A percentile compares a stretch with the other conserved stretches of the same genome.
Conservation (phyloP, 1,140 invertebrate genomes). For the Camponotus pennsylvanicus region DNA sequence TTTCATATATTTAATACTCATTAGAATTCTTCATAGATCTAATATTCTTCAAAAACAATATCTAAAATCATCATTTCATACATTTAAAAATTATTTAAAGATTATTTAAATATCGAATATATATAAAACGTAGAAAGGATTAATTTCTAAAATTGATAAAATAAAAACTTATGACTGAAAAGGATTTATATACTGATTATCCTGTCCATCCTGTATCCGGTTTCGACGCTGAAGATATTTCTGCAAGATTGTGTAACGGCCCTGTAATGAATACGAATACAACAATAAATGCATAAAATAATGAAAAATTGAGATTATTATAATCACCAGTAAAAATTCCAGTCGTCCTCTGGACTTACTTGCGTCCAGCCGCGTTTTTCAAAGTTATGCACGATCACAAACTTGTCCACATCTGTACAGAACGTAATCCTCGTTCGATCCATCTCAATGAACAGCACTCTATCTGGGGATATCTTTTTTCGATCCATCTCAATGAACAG, state of each 20-base stretch:
- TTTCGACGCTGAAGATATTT: conserved; percentile 96
- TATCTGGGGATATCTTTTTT: too few relatives aligned
- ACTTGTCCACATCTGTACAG: conserved; percentile 97
- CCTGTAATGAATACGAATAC: conserved; percentile 84
- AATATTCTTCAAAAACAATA: too few relatives aligned
- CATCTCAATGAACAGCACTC: conserved; percentile 75
- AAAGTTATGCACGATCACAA: conserved; percentile 97
- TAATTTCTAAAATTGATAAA: too few relatives aligned
- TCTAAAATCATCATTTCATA: too few relatives aligned
- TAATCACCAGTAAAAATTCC: conserved; percentile 97
- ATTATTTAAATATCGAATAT: too few relatives aligned
- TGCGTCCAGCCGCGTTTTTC: conserved; percentile 97
- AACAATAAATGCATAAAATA: not conserved
- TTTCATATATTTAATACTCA: too few relatives aligned
- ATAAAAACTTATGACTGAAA: not conserved
- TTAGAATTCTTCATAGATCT: too few relatives aligned
- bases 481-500: too few relatives aligned
- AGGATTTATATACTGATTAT: conserved; percentile 92
- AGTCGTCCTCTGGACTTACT: conserved; percentile 97
- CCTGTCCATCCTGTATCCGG: conserved; percentile 95
- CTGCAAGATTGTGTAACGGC: conserved; percentile 95
- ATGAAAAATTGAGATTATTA: not conserved
- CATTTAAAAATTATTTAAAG: too few relatives aligned
- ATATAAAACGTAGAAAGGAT: too few relatives aligned
- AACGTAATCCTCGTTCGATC: conserved; percentile 90